Percentiles rank a stretch among this genome's conserved stretches.
phyloP scores from a whole-genome alignment of 2,888 invertebrate species.

The Plebejus anna region DNA sequence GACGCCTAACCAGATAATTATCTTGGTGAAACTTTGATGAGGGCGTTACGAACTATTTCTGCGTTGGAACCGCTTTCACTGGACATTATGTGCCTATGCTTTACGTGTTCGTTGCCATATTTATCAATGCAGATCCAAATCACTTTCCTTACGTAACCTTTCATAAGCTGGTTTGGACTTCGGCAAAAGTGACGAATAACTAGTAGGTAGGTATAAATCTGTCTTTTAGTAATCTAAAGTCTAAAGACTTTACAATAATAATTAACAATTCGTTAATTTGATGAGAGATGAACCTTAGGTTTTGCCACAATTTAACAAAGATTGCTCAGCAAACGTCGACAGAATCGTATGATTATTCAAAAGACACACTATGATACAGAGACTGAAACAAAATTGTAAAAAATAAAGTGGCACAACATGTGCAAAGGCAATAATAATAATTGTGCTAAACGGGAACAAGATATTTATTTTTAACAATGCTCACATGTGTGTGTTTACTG shows the following conservation, averaged over 20 bases:
- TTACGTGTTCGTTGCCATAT: constrained; percentile 13
- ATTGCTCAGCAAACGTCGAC: background rate
- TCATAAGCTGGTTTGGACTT: background rate
- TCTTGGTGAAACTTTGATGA: constrained; percentile 62
- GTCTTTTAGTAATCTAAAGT: too few relatives aligned
- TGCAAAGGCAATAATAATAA: background rate
- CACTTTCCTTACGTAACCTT: background rate
- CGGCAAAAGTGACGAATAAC: background rate
- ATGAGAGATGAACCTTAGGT: background rate
- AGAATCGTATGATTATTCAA: background rate
- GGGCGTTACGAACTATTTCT: constrained; percentile 50
- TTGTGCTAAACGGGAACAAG: background rate
- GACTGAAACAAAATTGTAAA: background rate
- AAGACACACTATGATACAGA: background rate
- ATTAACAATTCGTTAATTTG: too few relatives aligned
- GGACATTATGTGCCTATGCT: constrained; percentile 34
- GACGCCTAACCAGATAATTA: constrained; percentile 53
- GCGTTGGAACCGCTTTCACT: constrained; percentile 61
- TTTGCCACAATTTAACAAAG: background rate
- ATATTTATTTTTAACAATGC: background rate
- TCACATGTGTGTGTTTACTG: constrained; percentile 7
- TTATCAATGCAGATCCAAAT: background rate
- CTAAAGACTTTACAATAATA: too few relatives aligned
- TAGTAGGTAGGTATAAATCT: too few relatives aligned
- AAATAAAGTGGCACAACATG: background rate